These are phyloP conservation scores for Fundulus diaphanus DNA, from an alignment of 2,797 vertebrate genomes.

Conservation along the genomic window DNA sequence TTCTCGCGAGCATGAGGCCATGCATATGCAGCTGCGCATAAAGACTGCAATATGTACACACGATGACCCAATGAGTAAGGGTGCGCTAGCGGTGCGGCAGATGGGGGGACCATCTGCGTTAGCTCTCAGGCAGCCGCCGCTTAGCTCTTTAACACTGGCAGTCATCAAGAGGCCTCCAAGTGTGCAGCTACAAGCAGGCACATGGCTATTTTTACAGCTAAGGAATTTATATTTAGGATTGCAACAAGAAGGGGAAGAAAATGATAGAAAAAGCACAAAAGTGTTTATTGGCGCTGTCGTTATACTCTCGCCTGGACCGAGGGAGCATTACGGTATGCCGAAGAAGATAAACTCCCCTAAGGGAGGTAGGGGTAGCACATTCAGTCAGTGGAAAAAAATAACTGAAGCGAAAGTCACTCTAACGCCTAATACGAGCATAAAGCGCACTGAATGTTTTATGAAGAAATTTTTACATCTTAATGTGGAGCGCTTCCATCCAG, in stretches of 20 bases:
- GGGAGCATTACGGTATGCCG: conserved; percentile 29
- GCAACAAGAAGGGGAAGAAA: no score
- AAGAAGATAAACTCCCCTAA: conserved; percentile 53
- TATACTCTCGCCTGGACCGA: conserved; percentile 35
- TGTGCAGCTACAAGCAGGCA: conserved; percentile 21
- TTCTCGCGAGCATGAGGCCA: not conserved
- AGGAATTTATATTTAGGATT: not conserved
- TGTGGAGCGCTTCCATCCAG: conserved; percentile 63
- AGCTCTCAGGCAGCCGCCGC: conserved; percentile 49
- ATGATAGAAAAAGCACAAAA: no score
- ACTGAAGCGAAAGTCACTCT: conserved; percentile 54
- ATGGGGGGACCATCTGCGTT: conserved; percentile 72
- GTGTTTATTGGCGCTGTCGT: conserved; percentile 23
- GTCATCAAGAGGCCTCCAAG: conserved; percentile 37
- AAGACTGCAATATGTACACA: conserved; percentile 35
- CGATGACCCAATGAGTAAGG: conserved; percentile 57
- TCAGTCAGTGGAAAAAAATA: conserved; percentile 43
- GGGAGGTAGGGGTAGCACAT: conserved; percentile 44
- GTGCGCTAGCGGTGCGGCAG: conserved; percentile 56
- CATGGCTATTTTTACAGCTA: conserved; percentile 2
- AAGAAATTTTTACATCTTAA: conserved; percentile 70
- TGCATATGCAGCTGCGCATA: conserved; percentile 4
- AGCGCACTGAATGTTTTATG: conserved; percentile 77
- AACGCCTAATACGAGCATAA: conserved; percentile 55
- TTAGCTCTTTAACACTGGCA: conserved; percentile 35